Percentiles rank a stretch among this genome's conserved stretches.
Conservation (phyloP, 2,888 invertebrate genomes). For the Drosophila infuscata region DNA sequence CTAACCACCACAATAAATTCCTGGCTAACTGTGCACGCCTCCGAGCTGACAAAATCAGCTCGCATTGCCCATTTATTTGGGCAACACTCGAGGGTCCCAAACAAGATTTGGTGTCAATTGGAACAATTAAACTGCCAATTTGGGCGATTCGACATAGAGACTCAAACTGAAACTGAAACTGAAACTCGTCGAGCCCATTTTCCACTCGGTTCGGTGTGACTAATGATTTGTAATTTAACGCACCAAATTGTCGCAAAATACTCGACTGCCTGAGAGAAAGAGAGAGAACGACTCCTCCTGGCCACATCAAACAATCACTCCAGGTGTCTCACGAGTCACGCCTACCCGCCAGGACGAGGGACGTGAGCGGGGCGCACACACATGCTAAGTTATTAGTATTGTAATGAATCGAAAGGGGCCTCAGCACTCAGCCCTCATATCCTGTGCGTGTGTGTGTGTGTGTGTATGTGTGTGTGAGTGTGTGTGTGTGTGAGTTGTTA, state of each 20-base stretch:
- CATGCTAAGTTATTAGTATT: slow-evolving; percentile 78
- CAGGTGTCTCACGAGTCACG: slow-evolving; percentile 84
- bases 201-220: slow-evolving; percentile 58
- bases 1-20: slow-evolving; percentile 55
- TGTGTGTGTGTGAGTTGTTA: slow-evolving; percentile 70
- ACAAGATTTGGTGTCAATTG: slow-evolving; percentile 72
- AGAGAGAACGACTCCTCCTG: slow-evolving; percentile 4
- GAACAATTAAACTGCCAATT: slow-evolving; percentile 80
- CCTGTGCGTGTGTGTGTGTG: slow-evolving; percentile 26
- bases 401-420: slow-evolving; percentile 41
- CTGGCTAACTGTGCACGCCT: slow-evolving; percentile 50
- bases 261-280: slow-evolving; percentile 10
- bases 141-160: slow-evolving; percentile 65
- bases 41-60: slow-evolving; percentile 52
- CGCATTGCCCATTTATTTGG: slow-evolving; percentile 51
- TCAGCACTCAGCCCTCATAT: slow-evolving; percentile 10
- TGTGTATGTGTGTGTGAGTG: slow-evolving; percentile 65
- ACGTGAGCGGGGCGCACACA: slow-evolving; percentile 36
- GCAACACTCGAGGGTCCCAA: slow-evolving; percentile 55
- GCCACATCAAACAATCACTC: slow-evolving; percentile 80
- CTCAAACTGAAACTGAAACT: slow-evolving; percentile 38
- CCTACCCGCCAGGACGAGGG: slow-evolving; percentile 56
- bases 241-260: slow-evolving; percentile 84
- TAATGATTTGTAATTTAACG: slow-evolving; percentile 84
- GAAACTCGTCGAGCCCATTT: slow-evolving; percentile 23